Percentiles rank a stretch among this genome's conserved stretches.
Evolutionary conservation across 2,888 invertebrate genomes (phyloP).

Genomic region (Parnassius orleans): DNA sequence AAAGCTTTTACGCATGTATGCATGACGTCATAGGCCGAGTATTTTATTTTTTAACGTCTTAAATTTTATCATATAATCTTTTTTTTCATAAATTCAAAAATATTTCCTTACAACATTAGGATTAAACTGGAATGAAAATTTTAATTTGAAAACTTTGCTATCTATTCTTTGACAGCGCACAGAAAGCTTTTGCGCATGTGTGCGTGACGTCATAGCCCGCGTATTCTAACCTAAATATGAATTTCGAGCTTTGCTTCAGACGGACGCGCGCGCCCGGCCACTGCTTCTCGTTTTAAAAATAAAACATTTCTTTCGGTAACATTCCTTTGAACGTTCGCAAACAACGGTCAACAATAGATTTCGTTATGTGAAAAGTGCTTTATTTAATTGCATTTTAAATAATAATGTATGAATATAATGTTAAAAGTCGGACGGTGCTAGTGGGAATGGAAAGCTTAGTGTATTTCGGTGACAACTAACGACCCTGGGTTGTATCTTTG

Average conservation of each 20-base stretch:
- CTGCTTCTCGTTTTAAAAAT: slow-evolving; percentile 68
- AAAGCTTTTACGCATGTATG: slow-evolving; percentile 65
- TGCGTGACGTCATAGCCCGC: slow-evolving; percentile 69
- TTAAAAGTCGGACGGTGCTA: slow-evolving; percentile 32
- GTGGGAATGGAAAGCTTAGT: slow-evolving; percentile 44
- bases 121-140: too few species aligned
- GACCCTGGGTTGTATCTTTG: slow-evolving; percentile 35
- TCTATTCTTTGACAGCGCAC: slow-evolving; percentile 53
- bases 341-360: slow-evolving; percentile 11
- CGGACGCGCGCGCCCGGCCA: slow-evolving; percentile 63
- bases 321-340: slow-evolving; percentile 29
- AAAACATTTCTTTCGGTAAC: slow-evolving; percentile 51
- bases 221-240: slow-evolving; percentile 78
- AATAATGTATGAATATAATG: slow-evolving; percentile 65
- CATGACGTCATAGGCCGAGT: slow-evolving; percentile 67
- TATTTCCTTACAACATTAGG: too few species aligned
- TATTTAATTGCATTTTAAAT: slow-evolving; percentile 1
- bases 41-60: slow-evolving; percentile 47
- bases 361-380: slow-evolving; percentile 7
- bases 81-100: too few species aligned
- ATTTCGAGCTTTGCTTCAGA: slow-evolving; percentile 65
- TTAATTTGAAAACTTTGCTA: not conserved
- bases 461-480: slow-evolving; percentile 62
- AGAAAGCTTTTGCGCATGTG: slow-evolving; percentile 62
- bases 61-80: too few species aligned